Percentiles rank a stretch among this genome's conserved stretches.
Conservation (phyloP, 2,888 invertebrate genomes). For the Acronicta psi region DNA sequence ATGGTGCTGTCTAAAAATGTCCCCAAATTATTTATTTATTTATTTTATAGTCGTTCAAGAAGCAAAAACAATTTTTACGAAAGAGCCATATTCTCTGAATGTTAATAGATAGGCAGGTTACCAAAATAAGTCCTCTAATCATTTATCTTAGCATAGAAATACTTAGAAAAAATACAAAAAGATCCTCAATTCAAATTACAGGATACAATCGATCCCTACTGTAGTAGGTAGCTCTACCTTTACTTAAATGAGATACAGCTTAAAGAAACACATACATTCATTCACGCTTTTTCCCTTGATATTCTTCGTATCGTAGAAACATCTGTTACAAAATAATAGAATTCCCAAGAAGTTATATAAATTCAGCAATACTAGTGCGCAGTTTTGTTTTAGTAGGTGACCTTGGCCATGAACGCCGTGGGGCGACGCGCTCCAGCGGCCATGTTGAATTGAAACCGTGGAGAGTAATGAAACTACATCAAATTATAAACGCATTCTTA, state of each 20-base stretch:
- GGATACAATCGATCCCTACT: too few species aligned
- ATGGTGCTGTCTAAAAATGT: too few species aligned
- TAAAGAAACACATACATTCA: too few species aligned
- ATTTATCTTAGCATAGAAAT: too few species aligned
- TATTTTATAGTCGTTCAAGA: not conserved
- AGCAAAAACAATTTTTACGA: not conserved
- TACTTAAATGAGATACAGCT: too few species aligned
- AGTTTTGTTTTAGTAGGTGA: slow-evolving; percentile 83
- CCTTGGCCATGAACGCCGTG: slow-evolving; percentile 87
- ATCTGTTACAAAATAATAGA: slow-evolving; percentile 36
- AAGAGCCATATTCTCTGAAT: too few species aligned
- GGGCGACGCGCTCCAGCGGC: slow-evolving; percentile 83
- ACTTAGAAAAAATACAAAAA: too few species aligned
- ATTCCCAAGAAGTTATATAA: slow-evolving; percentile 53
- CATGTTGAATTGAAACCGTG: slow-evolving; percentile 80
- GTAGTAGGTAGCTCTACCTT: too few species aligned
- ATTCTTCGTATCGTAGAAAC: slow-evolving; percentile 2
- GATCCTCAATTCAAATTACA: too few species aligned
- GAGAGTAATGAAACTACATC: slow-evolving; percentile 81
- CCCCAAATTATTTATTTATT: not conserved
- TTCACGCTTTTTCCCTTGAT: too few species aligned
- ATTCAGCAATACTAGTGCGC: slow-evolving; percentile 71
- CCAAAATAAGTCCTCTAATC: too few species aligned
- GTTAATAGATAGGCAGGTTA: not conserved
- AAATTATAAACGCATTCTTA: slow-evolving; percentile 78